Conservation (phyloP, 2,113 vertebrate species). For the Alexandromys fortis region DNA sequence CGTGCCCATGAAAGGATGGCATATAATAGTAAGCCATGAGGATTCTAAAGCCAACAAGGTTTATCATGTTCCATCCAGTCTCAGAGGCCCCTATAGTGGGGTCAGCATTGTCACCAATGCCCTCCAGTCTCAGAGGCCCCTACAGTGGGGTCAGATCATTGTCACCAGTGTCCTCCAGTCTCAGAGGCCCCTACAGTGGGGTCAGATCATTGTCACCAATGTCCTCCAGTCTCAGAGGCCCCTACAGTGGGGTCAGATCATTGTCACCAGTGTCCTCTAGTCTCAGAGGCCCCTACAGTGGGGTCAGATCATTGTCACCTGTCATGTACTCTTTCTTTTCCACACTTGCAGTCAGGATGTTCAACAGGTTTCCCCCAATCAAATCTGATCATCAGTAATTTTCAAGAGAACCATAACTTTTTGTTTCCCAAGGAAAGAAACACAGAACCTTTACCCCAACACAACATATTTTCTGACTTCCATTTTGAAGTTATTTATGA, state of each 20-base stretch:
- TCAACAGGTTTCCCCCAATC: background rate
- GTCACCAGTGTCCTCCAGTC: background rate
- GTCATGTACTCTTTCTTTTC: background rate
- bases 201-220: no score
- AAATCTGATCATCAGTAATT: background rate
- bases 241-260: no score
- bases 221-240: no score
- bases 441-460: background rate
- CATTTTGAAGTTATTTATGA: background rate
- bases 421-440: background rate
- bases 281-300: no score
- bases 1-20: no score
- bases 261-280: no score
- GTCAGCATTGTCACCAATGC: no score
- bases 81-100: background rate
- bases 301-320: background rate
- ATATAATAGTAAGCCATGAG: background rate
- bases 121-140: no score
- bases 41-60: background rate
- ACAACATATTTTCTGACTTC: background rate
- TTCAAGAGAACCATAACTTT: background rate
- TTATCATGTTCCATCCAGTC: background rate
- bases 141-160: no score
- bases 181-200: background rate
- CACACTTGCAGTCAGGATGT: background rate